phyloP scores from a whole-genome alignment of 1,140 invertebrate genomes.

The Zaprionus tsacasi region DNA sequence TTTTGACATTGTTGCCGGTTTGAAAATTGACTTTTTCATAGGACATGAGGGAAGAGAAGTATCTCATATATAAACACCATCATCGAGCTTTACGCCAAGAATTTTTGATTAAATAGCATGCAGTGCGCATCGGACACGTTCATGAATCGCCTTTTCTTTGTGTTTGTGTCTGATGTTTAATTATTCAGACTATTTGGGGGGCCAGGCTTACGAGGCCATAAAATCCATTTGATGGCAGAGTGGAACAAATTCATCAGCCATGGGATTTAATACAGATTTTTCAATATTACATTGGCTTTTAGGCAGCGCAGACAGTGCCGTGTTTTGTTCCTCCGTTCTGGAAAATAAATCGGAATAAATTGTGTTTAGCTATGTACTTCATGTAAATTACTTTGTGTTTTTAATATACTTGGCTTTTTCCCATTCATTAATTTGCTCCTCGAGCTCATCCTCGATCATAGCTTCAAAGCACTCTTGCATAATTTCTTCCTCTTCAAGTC shows the following conservation, averaged over 20 bases:
- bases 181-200: slow-evolving; percentile 48
- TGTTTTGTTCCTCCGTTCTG: slow-evolving; percentile 74
- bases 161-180: slow-evolving; percentile 44
- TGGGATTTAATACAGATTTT: slow-evolving; percentile 90
- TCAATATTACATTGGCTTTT: slow-evolving; percentile 81
- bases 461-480: slow-evolving; percentile 94
- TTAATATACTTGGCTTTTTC: slow-evolving; percentile 77
- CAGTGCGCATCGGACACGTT: slow-evolving; percentile 32
- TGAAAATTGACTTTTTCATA: slow-evolving; percentile 35
- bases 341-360: slow-evolving; percentile 1
- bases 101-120: slow-evolving; percentile 31
- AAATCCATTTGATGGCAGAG: slow-evolving; percentile 71
- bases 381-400: background rate
- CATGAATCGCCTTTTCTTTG: slow-evolving; percentile 22
- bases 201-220: slow-evolving; percentile 67
- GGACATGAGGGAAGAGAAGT: slow-evolving; percentile 41
- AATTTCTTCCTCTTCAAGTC: slow-evolving; percentile 93
- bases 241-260: slow-evolving; percentile 92
- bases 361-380: background rate
- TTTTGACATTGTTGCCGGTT: slow-evolving; percentile 49
- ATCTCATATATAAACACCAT: slow-evolving; percentile 44
- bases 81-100: slow-evolving; percentile 38
- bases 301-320: slow-evolving; percentile 73
- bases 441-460: slow-evolving; percentile 90
- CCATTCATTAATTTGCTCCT: slow-evolving; percentile 84